A percentile compares a stretch with the other conserved stretches of the same genome.
phyloP scores from a whole-genome alignment of 2,797 vertebrate genomes.

The Ceryle rudis region DNA sequence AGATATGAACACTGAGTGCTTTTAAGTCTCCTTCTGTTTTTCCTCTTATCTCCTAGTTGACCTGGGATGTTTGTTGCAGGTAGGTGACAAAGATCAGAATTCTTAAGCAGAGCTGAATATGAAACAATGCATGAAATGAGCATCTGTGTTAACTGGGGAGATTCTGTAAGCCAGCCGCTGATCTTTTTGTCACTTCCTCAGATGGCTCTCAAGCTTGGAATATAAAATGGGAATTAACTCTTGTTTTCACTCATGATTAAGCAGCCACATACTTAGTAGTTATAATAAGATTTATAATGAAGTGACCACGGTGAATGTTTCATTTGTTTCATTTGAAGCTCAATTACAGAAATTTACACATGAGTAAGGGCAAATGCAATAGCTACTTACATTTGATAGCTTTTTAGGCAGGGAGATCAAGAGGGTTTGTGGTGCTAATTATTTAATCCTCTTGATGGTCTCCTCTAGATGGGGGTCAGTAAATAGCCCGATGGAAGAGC shows the following conservation, averaged over 20 bases:
- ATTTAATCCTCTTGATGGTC: not conserved
- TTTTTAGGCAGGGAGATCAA: not conserved
- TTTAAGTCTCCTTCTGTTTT: not conserved
- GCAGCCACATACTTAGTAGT: not conserved
- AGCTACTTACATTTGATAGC: not conserved
- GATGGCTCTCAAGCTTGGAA: not conserved
- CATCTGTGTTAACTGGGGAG: not conserved
- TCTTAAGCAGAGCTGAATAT: not conserved
- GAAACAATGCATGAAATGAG: not conserved
- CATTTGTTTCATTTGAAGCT: slow-evolving; percentile 39
- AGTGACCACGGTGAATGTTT: not conserved
- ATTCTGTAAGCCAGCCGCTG: not conserved
- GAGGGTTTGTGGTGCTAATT: slow-evolving; percentile 1
- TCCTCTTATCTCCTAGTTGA: not conserved
- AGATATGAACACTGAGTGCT: not conserved
- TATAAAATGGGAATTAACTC: slow-evolving; percentile 6
- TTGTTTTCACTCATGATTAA: slow-evolving; percentile 12
- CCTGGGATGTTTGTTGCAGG: not conserved
- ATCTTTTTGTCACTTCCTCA: not conserved
- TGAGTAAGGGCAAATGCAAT: not conserved
- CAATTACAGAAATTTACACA: not conserved
- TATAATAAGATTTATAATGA: slow-evolving; percentile 20
- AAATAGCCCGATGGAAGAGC: not conserved
- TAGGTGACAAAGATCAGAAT: not conserved
- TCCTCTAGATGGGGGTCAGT: not conserved